Base-by-base conservation (phyloP, 2,113 vertebrate species). In the Macrotis lagotis region DNA sequence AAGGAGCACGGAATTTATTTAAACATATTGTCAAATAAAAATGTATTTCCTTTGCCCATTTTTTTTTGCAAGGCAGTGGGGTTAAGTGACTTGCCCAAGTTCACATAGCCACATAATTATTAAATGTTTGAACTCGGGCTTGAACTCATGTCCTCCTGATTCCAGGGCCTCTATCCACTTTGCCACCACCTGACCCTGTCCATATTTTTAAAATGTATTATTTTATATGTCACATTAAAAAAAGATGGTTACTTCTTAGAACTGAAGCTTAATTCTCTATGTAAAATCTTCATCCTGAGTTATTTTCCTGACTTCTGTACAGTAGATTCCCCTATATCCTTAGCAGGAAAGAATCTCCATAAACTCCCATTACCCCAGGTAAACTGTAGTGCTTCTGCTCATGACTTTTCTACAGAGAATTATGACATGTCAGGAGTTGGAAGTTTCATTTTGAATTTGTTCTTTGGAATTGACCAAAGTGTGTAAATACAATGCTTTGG, bases 401-500 rank as follows among this genome's bases (percentile, higher is more conserved):
- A 91, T 10, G 50, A 24, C 12, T 16, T 92, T 37, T 4, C 25
- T 37, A 24, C 92, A 51, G 83, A 53, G 94, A 92, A 83, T 92
- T 37, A 24, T 95, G 19, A 52, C 31, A 9, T 25, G 9, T 44
- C 19, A 94, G 6, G 66, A 25, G 7, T 28, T 1, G 0, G 37
- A 28, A 37, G 11, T 55, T 92, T 94, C 89, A 93, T 52, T 90
- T 83, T 92, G 28, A 93, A 93, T 7, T 28, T 37, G 50, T 91
- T 92, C 91, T 55, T 90, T 3, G 37, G 7, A 91, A 93, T 93
- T 44, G 94, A 59, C n/a, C 8, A 66, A 25, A 91, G 51, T 74
- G 37, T 5, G 47, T 26, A 31, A 3, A 48, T 49, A 91, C 26
- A 59, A 89, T 37, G 48, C 19, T 44, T 49, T 25, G 47, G 48